These are phyloP conservation scores for Picus viridis DNA, from an alignment of 2,797 vertebrate species.

Conservation along the genomic window DNA sequence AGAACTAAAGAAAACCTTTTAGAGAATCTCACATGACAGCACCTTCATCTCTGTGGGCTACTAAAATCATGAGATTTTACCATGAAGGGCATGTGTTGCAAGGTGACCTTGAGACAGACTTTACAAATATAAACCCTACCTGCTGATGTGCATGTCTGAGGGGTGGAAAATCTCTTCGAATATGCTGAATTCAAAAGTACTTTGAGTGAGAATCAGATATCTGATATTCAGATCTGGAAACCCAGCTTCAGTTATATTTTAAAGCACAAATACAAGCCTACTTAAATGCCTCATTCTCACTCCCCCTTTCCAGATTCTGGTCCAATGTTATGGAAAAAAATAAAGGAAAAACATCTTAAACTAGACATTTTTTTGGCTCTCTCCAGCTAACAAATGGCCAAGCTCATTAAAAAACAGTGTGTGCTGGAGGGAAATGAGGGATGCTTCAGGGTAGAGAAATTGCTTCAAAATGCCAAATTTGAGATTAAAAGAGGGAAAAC, in stretches of 20 bases:
- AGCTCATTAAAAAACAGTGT: constrained; percentile 33
- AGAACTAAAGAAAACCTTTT: background rate
- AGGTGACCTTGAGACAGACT: background rate
- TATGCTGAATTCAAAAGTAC: background rate
- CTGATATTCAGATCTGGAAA: background rate
- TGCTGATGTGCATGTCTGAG: accelerated
- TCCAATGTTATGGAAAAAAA: background rate
- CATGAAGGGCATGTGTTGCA: accelerated
- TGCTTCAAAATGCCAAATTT: background rate
- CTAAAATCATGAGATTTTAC: background rate
- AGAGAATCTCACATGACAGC: background rate
- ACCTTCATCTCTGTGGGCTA: background rate
- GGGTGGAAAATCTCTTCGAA: background rate
- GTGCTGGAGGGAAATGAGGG: background rate
- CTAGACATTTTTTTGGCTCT: constrained; percentile 17
- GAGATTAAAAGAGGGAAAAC: background rate
- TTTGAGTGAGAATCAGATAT: background rate
- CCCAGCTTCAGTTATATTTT: background rate
- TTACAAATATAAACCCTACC: background rate
- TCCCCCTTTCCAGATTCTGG: background rate
- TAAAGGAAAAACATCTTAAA: background rate
- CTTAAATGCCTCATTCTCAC: background rate
- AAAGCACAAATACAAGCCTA: background rate
- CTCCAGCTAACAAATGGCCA: constrained; percentile 24
- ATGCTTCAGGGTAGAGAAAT: background rate